phyloP scores from a whole-genome alignment of 2,797 vertebrate genomes.

The Acanthornis magna region DNA sequence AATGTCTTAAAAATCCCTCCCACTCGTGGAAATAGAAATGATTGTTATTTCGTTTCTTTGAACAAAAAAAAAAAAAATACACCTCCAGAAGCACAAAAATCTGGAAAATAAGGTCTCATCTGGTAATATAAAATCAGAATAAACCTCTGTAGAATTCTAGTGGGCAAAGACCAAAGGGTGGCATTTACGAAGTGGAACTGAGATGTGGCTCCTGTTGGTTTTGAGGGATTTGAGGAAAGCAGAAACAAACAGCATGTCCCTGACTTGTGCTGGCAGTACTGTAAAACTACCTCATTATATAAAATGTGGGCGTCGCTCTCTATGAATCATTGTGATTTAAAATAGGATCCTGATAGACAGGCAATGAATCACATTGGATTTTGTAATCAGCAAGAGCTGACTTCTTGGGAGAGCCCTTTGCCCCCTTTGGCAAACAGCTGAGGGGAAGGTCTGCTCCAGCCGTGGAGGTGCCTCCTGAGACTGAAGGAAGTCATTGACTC shows the following conservation, averaged over 20 bases:
- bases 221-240: not conserved
- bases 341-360: slow-evolving; percentile 61
- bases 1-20: not conserved
- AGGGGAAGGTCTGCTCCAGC: slow-evolving; percentile 29
- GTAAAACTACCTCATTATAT: slow-evolving; percentile 59
- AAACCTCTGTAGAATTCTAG: not conserved
- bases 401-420: slow-evolving; percentile 75
- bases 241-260: not conserved
- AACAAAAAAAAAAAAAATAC: not conserved
- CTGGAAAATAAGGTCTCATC: not conserved
- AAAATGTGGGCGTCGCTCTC: slow-evolving; percentile 77
- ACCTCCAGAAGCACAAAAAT: not conserved
- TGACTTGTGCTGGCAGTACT: not conserved
- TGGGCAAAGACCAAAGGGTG: not conserved
- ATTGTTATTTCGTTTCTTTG: not conserved
- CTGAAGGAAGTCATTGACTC: slow-evolving; percentile 46
- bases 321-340: slow-evolving; percentile 61
- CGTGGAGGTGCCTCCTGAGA: slow-evolving; percentile 36
- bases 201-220: not conserved
- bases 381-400: slow-evolving; percentile 77
- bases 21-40: not conserved
- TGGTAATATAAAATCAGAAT: not conserved
- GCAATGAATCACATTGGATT: slow-evolving; percentile 66
- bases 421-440: slow-evolving; percentile 75
- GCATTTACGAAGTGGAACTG: not conserved